phyloP scores from a whole-genome alignment of 2,797 vertebrate genomes.

The Odontamblyopus lacepedii region DNA sequence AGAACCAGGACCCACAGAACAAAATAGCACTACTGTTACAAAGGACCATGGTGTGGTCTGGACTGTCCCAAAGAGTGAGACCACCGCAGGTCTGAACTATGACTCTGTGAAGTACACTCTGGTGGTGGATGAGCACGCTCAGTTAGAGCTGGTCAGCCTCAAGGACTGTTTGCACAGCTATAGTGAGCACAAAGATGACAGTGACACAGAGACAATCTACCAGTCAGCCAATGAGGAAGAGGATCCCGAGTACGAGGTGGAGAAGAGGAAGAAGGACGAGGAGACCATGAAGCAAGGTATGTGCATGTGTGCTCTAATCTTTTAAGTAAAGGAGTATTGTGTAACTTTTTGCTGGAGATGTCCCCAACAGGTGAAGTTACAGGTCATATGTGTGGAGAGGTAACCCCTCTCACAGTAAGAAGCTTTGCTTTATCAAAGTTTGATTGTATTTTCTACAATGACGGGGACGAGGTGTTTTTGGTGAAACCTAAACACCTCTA shows the following conservation, averaged over 20 bases:
- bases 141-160: slow-evolving; percentile 90
- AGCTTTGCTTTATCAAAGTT: too few relatives aligned
- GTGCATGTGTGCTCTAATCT: not conserved
- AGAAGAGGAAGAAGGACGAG: slow-evolving; percentile 68
- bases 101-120: slow-evolving; percentile 93
- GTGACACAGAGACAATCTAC: slow-evolving; percentile 83
- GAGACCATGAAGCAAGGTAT: slow-evolving; percentile 66
- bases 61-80: slow-evolving; percentile 78
- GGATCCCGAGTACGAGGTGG: slow-evolving; percentile 72
- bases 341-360: too few relatives aligned
- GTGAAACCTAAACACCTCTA: too few relatives aligned
- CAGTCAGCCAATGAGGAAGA: slow-evolving; percentile 88
- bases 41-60: slow-evolving; percentile 47
- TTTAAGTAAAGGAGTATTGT: not conserved
- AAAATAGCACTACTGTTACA: slow-evolving; percentile 18
- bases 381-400: too few relatives aligned
- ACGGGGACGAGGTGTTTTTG: too few relatives aligned
- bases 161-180: slow-evolving; percentile 88
- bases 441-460: too few relatives aligned
- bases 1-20: slow-evolving; percentile 9
- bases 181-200: slow-evolving; percentile 81
- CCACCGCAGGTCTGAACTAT: slow-evolving; percentile 85
- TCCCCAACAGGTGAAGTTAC: too few relatives aligned
- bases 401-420: too few relatives aligned
- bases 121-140: slow-evolving; percentile 91